Evolutionary conservation across 1,140 invertebrate species (phyloP).

Genomic region (Druon quercuslanigerum): DNA sequence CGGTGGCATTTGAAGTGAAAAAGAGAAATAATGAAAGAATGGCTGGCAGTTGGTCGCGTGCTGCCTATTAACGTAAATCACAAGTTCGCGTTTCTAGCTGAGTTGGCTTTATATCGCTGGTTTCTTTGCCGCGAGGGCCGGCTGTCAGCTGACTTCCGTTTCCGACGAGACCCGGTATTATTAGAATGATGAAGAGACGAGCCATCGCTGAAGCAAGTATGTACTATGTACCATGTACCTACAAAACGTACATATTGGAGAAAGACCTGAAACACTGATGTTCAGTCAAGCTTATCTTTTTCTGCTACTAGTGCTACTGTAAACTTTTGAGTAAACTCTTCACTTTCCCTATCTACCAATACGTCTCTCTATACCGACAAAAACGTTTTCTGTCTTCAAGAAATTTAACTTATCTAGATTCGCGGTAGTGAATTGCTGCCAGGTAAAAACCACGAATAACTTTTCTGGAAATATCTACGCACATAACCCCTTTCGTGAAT

Average conservation of each 20-base stretch:
- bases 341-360: neutral
- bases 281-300: slow-evolving; percentile 36
- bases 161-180: slow-evolving; percentile 55
- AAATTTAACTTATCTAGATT: too few relatives aligned
- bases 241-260: slow-evolving; percentile 16
- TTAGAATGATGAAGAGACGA: slow-evolving; percentile 49
- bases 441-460: too few relatives aligned
- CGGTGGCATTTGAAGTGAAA: neutral
- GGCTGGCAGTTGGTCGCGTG: slow-evolving; percentile 35
- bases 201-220: slow-evolving; percentile 35
- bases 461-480: too few relatives aligned
- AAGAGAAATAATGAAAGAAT: slow-evolving; percentile 34
- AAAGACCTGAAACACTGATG: slow-evolving; percentile 39
- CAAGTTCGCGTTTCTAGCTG: slow-evolving; percentile 50
- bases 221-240: too few relatives aligned
- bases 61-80: slow-evolving; percentile 57
- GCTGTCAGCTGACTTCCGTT: slow-evolving; percentile 64
- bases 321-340: neutral
- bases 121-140: slow-evolving; percentile 54
- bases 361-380: too few relatives aligned
- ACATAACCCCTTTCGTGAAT: too few relatives aligned
- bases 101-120: slow-evolving; percentile 40
- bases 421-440: too few relatives aligned
- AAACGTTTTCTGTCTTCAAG: too few relatives aligned
- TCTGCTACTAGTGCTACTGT: slow-evolving; percentile 29